These are phyloP conservation scores for Addax nasomaculatus DNA, from an alignment of 2,113 vertebrate species.

Conservation along the genomic window DNA sequence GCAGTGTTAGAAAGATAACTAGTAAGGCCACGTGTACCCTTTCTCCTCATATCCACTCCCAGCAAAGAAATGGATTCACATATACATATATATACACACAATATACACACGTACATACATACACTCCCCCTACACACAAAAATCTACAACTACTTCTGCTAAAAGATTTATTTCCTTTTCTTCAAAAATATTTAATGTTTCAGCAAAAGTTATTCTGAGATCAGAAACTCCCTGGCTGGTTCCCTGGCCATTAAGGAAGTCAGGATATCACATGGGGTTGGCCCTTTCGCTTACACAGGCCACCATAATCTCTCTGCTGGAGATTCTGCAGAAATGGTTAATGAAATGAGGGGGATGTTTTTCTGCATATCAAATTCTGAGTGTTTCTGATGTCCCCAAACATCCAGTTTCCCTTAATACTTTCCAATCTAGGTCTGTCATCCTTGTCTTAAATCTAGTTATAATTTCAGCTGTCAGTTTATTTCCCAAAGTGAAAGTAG, in stretches of 20 bases:
- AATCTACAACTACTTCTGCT: not conserved
- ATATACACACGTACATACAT: not conserved
- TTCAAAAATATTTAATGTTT: conserved; percentile 16
- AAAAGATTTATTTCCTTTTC: not conserved
- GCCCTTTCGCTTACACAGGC: not conserved
- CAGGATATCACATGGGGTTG: not conserved
- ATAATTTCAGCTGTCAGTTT: conserved; percentile 64
- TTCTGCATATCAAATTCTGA: not conserved
- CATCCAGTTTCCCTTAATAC: conserved; percentile 34
- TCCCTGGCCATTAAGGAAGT: not conserved
- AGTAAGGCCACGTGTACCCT: not conserved
- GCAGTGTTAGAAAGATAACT: not conserved
- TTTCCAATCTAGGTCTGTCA: conserved; percentile 50
- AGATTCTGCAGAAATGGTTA: not conserved
- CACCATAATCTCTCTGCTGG: not conserved
- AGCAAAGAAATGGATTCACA: not conserved
- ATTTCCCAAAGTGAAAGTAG: conserved; percentile 61
- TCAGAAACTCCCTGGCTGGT: conserved; percentile 25
- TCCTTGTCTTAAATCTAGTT: conserved; percentile 63
- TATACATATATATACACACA: not conserved
- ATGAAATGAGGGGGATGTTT: not conserved
- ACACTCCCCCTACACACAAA: not conserved
- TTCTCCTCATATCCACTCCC: not conserved
- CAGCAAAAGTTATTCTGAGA: not conserved
- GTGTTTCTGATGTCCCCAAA: conserved; percentile 9